These are phyloP conservation scores for Pangasius larnaudii DNA, from an alignment of 2,797 vertebrate genomes.

Conservation along the genomic window DNA sequence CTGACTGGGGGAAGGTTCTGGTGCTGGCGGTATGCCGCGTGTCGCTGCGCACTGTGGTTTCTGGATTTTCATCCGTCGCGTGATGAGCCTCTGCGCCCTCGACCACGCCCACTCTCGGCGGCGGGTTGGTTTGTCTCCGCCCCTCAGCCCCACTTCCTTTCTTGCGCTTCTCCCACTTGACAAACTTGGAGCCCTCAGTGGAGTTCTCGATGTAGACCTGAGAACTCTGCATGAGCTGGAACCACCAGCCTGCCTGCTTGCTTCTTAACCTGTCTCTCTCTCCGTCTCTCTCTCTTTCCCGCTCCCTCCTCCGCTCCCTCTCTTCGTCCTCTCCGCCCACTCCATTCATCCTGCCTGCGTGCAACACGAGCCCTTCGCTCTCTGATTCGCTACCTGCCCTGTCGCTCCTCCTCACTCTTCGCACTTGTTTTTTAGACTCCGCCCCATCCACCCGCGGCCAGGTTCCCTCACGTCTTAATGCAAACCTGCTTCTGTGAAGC, in stretches of 20 bases:
- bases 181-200: conserved; percentile 80
- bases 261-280: conserved; percentile 71
- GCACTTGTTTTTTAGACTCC: conserved; percentile 59
- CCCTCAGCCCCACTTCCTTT: conserved; percentile 74
- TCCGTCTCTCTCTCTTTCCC: conserved; percentile 53
- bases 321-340: conserved; percentile 56
- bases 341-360: conserved; percentile 61
- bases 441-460: conserved; percentile 43
- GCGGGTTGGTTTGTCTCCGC: conserved; percentile 72
- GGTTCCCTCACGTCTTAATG: conserved; percentile 60
- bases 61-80: conserved; percentile 63
- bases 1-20: conserved; percentile 15
- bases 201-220: conserved; percentile 96
- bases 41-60: conserved; percentile 24
- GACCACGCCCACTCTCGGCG: conserved; percentile 88
- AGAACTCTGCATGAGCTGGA: conserved; percentile 98
- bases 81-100: conserved; percentile 90
- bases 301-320: conserved; percentile 55
- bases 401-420: conserved; percentile 58
- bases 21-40: not conserved
- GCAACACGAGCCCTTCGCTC: conserved; percentile 44
- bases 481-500: conserved; percentile 66
- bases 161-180: conserved; percentile 81
- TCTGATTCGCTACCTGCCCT: conserved; percentile 51
- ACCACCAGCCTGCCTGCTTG: conserved; percentile 94